Conservation (phyloP, 2,888 invertebrate species). For the Drosophila cognata region DNA sequence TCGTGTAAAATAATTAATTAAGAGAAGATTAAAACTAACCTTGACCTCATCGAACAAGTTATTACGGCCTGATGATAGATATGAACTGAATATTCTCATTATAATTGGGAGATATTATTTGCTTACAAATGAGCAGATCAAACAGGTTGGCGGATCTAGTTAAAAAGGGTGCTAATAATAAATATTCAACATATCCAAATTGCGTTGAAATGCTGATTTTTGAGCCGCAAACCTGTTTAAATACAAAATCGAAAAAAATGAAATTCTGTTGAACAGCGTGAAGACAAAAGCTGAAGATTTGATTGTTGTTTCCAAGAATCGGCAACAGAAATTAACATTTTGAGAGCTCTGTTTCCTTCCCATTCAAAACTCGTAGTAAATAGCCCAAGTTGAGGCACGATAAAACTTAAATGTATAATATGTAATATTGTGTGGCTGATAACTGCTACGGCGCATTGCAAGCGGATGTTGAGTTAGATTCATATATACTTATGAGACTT, state of each 20-base stretch:
- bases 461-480: constrained; percentile 46
- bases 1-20: not conserved
- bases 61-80: constrained; percentile 6
- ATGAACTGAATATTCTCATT: constrained; percentile 9
- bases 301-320: constrained; percentile 47
- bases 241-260: not conserved
- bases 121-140: constrained; percentile 15
- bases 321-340: constrained; percentile 17
- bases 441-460: not conserved
- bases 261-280: constrained; percentile 18
- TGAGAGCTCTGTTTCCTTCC: constrained; percentile 27
- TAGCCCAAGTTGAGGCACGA: not conserved
- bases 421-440: constrained; percentile 11
- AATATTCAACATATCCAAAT: constrained; percentile 37
- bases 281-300: constrained; percentile 5
- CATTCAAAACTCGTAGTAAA: constrained; percentile 16
- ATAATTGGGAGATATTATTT: constrained; percentile 21
- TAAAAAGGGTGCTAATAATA: constrained; percentile 30
- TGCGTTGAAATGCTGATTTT: constrained; percentile 13
- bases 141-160: constrained; percentile 37
- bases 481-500: constrained; percentile 14
- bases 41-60: not conserved
- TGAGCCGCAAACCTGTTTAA: constrained; percentile 36
- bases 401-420: not conserved
- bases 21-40: not conserved